A percentile compares a stretch with the other conserved stretches of the same genome.
phyloP scores from a whole-genome alignment of 1,140 invertebrate genomes.

The Proctacanthus coquilletti region DNA sequence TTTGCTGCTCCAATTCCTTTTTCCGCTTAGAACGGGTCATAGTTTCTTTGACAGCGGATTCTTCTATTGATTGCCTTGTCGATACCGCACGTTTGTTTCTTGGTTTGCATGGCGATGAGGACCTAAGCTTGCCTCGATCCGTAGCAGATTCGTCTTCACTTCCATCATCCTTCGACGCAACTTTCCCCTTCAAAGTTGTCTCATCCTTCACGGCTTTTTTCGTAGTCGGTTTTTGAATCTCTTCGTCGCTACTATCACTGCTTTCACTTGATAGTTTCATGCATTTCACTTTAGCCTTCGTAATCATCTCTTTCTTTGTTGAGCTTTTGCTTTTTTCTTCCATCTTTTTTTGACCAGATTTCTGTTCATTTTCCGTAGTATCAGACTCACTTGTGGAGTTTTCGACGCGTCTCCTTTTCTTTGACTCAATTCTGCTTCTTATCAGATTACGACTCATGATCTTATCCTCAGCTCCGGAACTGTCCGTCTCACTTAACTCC shows the following conservation, averaged over 20 bases:
- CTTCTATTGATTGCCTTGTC: no score
- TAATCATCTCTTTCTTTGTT: constrained; percentile 1
- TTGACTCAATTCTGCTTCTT: no score
- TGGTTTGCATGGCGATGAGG: no score
- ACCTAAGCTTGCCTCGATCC: neutral
- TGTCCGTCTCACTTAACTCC: constrained; percentile 1
- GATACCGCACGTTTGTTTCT: no score
- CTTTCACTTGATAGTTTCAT: neutral
- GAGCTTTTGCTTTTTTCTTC: neutral
- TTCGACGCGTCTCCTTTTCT: no score
- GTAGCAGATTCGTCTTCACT: neutral
- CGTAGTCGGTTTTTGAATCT: neutral
- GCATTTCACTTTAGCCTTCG: neutral
- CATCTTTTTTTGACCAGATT: neutral
- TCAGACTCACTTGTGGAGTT: no score
- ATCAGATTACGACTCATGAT: no score
- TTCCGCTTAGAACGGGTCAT: constrained; percentile 28
- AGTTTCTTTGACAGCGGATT: no score
- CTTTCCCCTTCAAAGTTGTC: no score
- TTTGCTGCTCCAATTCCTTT: constrained; percentile 21
- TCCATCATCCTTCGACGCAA: neutral
- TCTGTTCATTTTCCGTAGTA: no score
- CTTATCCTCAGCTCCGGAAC: neutral
- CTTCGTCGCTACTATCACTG: neutral
- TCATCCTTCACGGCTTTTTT: neutral